phyloP scores from a whole-genome alignment of 2,888 invertebrate species.

The Philhelius pedissequus region DNA sequence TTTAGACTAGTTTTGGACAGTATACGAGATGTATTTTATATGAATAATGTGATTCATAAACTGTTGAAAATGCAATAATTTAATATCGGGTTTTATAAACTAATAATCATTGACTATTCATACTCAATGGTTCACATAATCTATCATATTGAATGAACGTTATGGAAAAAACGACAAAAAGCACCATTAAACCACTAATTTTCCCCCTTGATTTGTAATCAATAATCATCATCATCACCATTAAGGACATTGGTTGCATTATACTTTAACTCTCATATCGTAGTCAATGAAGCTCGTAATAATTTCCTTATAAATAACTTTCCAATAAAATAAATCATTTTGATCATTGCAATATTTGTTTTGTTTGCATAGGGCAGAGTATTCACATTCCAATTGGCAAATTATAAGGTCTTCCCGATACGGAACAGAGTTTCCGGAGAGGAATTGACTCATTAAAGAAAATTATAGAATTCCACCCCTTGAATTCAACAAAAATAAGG shows the following conservation, averaged over 20 bases:
- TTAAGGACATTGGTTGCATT: constrained; percentile 37
- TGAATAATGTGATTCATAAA: too few species aligned
- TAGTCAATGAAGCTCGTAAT: constrained; percentile 58
- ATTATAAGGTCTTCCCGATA: constrained; percentile 50
- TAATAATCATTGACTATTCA: too few species aligned
- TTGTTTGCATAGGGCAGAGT: constrained; percentile 33
- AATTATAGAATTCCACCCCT: constrained; percentile 52
- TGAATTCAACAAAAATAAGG: not conserved
- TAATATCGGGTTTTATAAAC: not conserved
- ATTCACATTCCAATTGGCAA: constrained; percentile 43
- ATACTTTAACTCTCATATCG: constrained; percentile 29
- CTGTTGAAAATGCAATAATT: too few species aligned
- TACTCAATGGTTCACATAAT: too few species aligned
- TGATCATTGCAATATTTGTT: constrained; percentile 51
- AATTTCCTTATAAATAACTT: constrained; percentile 64
- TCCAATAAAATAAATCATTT: constrained; percentile 66
- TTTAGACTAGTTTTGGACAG: too few species aligned
- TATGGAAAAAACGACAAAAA: constrained; percentile 42
- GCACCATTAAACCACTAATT: constrained; percentile 1
- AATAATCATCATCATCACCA: constrained; percentile 23
- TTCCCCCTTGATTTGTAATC: constrained; percentile 35
- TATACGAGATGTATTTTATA: too few species aligned
- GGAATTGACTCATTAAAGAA: constrained; percentile 57
- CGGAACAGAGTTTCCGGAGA: constrained; percentile 54
- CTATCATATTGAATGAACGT: not conserved